Evolutionary conservation across 2,113 vertebrate genomes (phyloP).

Genomic region (Isurus oxyrinchus): DNA sequence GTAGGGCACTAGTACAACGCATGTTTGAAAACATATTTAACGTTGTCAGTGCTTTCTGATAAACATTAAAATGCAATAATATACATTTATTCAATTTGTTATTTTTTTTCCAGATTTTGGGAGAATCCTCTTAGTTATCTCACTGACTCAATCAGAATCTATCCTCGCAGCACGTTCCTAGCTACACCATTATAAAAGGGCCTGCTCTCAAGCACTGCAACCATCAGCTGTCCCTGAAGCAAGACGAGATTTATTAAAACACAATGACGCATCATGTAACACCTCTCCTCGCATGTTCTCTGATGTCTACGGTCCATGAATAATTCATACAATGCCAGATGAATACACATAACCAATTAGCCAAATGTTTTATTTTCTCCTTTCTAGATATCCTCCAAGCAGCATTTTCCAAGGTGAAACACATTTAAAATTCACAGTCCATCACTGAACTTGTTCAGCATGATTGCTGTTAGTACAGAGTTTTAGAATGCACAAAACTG

Average conservation of each 20-base stretch:
- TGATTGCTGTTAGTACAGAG: background rate
- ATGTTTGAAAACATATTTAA: background rate
- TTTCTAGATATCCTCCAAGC: background rate
- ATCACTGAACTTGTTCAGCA: background rate
- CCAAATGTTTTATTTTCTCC: conserved; percentile 34
- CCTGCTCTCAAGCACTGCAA: background rate
- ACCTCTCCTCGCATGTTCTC: background rate
- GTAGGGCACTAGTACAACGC: background rate
- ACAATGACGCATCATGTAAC: conserved; percentile 10
- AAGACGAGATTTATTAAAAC: conserved; percentile 17
- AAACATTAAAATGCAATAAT: background rate
- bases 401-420: background rate
- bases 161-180: background rate
- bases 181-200: background rate
- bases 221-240: conserved; percentile 11
- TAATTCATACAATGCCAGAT: conserved; percentile 27
- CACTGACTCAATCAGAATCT: background rate
- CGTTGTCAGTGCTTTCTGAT: background rate
- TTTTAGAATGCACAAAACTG: background rate
- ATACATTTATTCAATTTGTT: conserved; percentile 3
- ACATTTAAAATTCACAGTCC: background rate
- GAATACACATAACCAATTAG: conserved; percentile 20
- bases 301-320: background rate
- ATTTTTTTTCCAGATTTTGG: background rate
- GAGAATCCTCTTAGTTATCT: background rate